These are phyloP conservation scores for Fragum sueziense DNA, from an alignment of 2,888 invertebrate species.

Conservation along the genomic window DNA sequence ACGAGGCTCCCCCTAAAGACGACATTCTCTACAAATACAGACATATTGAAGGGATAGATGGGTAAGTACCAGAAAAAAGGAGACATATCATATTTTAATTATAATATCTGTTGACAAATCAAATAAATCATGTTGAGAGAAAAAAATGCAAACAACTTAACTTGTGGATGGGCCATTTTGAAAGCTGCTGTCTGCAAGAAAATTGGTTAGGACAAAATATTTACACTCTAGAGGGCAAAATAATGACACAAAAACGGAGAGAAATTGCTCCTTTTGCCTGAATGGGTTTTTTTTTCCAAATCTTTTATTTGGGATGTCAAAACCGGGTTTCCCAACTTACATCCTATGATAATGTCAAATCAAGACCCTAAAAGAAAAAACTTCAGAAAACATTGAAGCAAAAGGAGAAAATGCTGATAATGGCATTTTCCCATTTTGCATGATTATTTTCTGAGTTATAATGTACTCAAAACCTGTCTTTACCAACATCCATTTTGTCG, in stretches of 20 bases:
- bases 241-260: not conserved
- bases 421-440: not conserved
- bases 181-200: not conserved
- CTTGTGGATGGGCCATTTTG: not conserved
- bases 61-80: conserved; percentile 46
- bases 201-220: not conserved
- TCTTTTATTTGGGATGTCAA: not conserved
- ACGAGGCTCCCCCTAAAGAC: conserved; percentile 40
- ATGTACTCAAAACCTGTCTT: not conserved
- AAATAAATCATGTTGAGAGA: not conserved
- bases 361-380: no score
- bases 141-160: not conserved
- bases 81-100: not conserved
- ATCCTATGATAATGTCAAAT: no score
- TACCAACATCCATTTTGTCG: no score
- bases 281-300: not conserved
- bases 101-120: not conserved
- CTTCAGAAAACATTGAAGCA: not conserved
- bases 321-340: not conserved
- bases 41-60: conserved; percentile 57
- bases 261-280: not conserved
- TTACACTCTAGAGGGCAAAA: not conserved
- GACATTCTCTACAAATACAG: conserved; percentile 61
- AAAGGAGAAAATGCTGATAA: not conserved
- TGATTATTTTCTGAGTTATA: no score